Evolutionary conservation across 2,113 vertebrate genomes (phyloP), one percentile per base, ranked within the genome.

Genomic region (Elaphurus davidianus): DNA sequence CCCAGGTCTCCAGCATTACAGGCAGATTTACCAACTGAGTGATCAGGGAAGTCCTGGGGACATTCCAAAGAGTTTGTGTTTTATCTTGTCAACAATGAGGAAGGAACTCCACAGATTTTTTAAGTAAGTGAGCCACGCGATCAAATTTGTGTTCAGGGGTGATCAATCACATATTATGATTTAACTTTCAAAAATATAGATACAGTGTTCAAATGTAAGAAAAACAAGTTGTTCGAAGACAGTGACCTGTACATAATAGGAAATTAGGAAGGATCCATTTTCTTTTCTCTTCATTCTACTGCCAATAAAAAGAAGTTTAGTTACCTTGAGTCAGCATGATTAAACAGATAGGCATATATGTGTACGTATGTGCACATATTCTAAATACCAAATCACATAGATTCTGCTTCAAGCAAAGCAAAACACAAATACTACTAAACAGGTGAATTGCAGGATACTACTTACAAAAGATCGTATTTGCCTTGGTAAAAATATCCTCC

Each of bases 181-280:
- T 94, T n/a, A 89, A 85, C 59, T 97, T 87, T 96, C 33, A 87
- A 87, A 95, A 90, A 87, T 87, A 90, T 36, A 84, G 21, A 50
- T 87, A 16, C 52, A 67, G 60, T 62, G 43, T 94, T 25, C n/a
- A 64, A 7, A 89, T 79, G 15, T 45, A 90, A 71, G 45, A 96
- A 93, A 95, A 87, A 82, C 15, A 54, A 57, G 36, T 30, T 91
- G 28, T 57, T 83, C 52, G 54, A 82, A 54, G 87, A 90, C 40
- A 86, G 82, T 79, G n/a, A n/a, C 23, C 81, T 95, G 10, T 2
- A n/a, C n/a, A n/a, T 36, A 54, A 87, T 43, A 90, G 59, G 50
- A 83, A 10, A 82, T 88, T 67, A 36, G 13, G n/a, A 93, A 78
- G 50, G 76, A 78, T 55, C 33, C 8, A 21, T n/a, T 84, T 85